phyloP scores from a whole-genome alignment of 2,113 vertebrate genomes.

The Oplegnathus fasciatus region DNA sequence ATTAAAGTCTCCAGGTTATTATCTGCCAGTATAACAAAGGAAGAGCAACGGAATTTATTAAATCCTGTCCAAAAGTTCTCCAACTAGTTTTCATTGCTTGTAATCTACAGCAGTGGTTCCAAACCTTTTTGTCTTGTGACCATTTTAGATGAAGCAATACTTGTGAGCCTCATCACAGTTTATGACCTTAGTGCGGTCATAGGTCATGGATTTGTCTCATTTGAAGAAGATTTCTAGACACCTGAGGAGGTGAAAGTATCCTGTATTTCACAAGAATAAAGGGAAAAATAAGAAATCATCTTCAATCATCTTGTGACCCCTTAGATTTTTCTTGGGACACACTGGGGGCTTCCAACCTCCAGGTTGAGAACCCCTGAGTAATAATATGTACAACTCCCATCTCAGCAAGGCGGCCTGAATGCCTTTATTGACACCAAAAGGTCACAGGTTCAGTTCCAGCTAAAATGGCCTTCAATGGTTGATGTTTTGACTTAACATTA shows the following conservation, averaged over 20 bases:
- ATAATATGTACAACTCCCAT: not conserved
- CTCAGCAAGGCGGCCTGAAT: not conserved
- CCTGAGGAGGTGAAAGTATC: not conserved
- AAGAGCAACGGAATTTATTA: slow-evolving; percentile 32
- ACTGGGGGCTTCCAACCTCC: not conserved
- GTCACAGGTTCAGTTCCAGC: too few species aligned
- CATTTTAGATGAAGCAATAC: not conserved
- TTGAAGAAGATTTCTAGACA: not conserved
- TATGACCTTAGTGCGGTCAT: not conserved
- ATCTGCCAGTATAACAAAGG: slow-evolving; percentile 41
- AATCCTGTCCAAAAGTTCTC: slow-evolving; percentile 33
- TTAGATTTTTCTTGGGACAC: not conserved
- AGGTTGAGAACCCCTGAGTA: not conserved
- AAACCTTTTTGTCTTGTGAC: not conserved
- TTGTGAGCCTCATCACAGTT: not conserved
- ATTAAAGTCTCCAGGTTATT: slow-evolving; percentile 57
- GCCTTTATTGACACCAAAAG: too few species aligned
- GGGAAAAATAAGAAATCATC: not conserved
- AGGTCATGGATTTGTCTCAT: not conserved
- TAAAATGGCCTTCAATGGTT: too few species aligned
- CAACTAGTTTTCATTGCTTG: not conserved
- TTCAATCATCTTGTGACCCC: not conserved
- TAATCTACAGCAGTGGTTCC: not conserved
- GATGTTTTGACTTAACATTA: too few species aligned
- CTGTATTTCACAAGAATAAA: not conserved